phyloP scores from a whole-genome alignment of 2,797 vertebrate genomes.

The Gobionotothen gibberifrons region DNA sequence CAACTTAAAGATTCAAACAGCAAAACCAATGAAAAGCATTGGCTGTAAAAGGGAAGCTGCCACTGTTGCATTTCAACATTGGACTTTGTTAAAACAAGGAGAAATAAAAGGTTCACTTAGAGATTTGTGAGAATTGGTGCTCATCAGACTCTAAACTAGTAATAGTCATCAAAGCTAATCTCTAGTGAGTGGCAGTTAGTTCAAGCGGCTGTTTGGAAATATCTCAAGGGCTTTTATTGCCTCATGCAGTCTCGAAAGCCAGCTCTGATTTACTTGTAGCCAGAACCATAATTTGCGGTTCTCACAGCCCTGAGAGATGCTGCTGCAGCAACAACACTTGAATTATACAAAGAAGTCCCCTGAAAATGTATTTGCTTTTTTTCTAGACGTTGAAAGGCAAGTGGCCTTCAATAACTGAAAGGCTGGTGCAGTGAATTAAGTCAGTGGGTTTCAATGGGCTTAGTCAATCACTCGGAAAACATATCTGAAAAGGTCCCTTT shows the following conservation, averaged over 20 bases:
- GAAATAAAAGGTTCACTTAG: not conserved
- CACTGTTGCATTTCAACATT: not conserved
- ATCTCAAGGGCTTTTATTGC: slow-evolving; percentile 36
- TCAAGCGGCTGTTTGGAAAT: slow-evolving; percentile 28
- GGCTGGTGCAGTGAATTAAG: slow-evolving; percentile 20
- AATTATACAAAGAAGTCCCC: slow-evolving; percentile 28
- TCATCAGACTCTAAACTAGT: not conserved
- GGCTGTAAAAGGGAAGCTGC: not conserved
- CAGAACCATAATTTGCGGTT: slow-evolving; percentile 32
- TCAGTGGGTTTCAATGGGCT: slow-evolving; percentile 4
- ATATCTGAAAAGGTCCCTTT: not conserved
- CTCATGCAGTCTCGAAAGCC: slow-evolving; percentile 25
- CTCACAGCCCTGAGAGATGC: slow-evolving; percentile 27
- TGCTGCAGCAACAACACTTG: slow-evolving; percentile 27
- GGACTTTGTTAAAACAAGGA: not conserved
- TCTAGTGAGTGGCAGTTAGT: slow-evolving; percentile 21
- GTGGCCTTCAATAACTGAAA: slow-evolving; percentile 27
- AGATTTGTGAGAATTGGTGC: not conserved
- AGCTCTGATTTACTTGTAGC: slow-evolving; percentile 36
- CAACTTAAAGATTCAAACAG: not conserved
- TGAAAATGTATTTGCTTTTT: slow-evolving; percentile 16
- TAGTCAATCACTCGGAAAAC: not conserved
- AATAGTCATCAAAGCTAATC: slow-evolving; percentile 10
- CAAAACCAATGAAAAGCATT: not conserved
- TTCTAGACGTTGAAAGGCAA: slow-evolving; percentile 7